Conservation (phyloP, 2,113 vertebrate species). For the Misgurnus mizolepis region DNA sequence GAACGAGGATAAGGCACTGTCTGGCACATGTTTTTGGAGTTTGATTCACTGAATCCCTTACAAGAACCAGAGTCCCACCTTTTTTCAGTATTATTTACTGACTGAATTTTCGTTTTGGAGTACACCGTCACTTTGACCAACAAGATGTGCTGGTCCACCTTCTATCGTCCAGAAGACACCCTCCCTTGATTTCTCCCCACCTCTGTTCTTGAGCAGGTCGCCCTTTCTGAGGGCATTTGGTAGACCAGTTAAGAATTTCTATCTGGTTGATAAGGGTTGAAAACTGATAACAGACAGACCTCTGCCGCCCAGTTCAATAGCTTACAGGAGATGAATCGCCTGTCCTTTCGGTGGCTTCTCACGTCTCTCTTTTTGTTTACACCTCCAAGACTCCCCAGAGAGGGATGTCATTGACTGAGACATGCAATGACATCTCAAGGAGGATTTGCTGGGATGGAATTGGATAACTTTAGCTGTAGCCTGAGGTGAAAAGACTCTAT, state of each 20-base stretch:
- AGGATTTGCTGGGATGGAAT: too few species aligned
- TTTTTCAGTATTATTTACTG: too few species aligned
- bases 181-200: constrained; percentile 51
- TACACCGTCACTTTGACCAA: too few species aligned
- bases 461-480: not conserved
- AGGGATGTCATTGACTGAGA: not conserved
- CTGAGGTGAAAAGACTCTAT: not conserved
- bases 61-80: too few species aligned
- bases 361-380: constrained; percentile 56
- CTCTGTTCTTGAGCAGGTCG: constrained; percentile 45
- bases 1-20: too few species aligned
- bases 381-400: constrained; percentile 59
- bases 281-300: constrained; percentile 65
- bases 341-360: constrained; percentile 50
- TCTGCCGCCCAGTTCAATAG: constrained; percentile 56
- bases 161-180: constrained; percentile 44
- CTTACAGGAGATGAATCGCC: constrained; percentile 63
- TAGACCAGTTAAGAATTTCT: constrained; percentile 38
- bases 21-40: too few species aligned
- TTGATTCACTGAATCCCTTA: too few species aligned
- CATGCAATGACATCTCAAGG: constrained; percentile 15
- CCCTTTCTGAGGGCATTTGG: not conserved
- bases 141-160: not conserved
- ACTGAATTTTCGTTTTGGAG: too few species aligned
- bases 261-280: constrained; percentile 62